phyloP scores from a whole-genome alignment of 2,797 vertebrate genomes.

The Tragelaphus eurycerus region DNA sequence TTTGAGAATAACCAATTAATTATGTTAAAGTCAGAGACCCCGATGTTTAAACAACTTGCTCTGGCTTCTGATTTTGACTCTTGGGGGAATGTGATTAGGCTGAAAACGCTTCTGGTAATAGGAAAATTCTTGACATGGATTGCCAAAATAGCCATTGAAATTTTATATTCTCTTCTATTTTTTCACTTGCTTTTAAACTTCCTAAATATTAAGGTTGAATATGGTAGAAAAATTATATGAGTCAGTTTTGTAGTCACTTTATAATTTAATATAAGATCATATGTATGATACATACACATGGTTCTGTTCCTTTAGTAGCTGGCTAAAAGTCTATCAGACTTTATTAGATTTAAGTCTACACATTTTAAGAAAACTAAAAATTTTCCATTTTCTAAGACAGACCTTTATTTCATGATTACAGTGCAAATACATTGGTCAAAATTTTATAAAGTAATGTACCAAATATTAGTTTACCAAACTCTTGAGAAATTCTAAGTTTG shows the following conservation, averaged over 20 bases:
- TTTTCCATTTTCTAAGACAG: neutral
- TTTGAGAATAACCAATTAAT: neutral
- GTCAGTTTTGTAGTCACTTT: neutral
- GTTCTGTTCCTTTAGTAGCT: neutral
- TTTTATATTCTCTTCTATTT: conserved; percentile 15
- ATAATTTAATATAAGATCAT: neutral
- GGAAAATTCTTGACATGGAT: neutral
- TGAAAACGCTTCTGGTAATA: neutral
- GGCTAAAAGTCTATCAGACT: neutral
- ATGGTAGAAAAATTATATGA: neutral
- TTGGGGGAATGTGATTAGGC: neutral
- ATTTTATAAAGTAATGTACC: neutral
- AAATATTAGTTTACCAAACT: neutral
- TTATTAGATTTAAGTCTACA: neutral
- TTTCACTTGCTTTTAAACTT: conserved; percentile 18
- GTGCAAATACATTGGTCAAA: neutral
- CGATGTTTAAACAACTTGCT: neutral
- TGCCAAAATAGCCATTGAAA: neutral
- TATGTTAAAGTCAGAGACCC: neutral
- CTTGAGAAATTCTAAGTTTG: neutral
- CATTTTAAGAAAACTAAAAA: neutral
- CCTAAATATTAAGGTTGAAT: conserved; percentile 28
- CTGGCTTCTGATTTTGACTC: neutral
- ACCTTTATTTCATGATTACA: neutral
- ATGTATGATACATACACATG: neutral